Percentiles rank a stretch among this genome's conserved stretches.
phyloP scores from a whole-genome alignment of 2,888 invertebrate genomes.

The Mythimna vitellina region DNA sequence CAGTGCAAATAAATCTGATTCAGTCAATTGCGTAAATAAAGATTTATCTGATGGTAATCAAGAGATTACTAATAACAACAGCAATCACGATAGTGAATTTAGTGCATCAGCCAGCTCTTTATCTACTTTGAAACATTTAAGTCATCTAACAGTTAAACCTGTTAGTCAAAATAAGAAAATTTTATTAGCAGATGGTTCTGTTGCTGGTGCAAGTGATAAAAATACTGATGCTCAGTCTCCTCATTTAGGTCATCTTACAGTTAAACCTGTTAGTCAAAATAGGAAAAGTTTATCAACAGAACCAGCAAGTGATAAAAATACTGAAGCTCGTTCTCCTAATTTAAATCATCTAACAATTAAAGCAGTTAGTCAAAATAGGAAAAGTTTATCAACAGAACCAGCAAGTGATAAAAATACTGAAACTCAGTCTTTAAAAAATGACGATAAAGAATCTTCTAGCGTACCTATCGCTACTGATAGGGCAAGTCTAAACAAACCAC shows the following conservation, averaged over 20 bases:
- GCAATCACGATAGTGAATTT: constrained; percentile 1
- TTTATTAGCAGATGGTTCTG: constrained; percentile 21
- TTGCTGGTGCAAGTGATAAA: constrained; percentile 4
- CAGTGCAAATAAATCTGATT: constrained; percentile 17
- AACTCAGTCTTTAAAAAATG: constrained; percentile 12
- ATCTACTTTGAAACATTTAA: constrained; percentile 77
- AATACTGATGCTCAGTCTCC: constrained; percentile 11
- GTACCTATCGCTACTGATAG: constrained; percentile 23
- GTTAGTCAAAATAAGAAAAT: constrained; percentile 64
- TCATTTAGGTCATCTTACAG: constrained; percentile 77
- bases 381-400: no score
- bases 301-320: constrained; percentile 12
- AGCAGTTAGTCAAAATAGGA: no score
- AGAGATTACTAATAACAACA: constrained; percentile 26
- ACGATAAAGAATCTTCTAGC: constrained; percentile 20
- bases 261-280: constrained; percentile 74
- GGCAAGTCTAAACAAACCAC: constrained; percentile 18
- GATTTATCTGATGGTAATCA: constrained; percentile 14
- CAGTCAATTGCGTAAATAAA: constrained; percentile 10
- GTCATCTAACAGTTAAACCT: constrained; percentile 80
- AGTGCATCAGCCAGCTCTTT: constrained; percentile 62
- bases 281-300: constrained; percentile 50
- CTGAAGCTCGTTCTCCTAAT: constrained; percentile 4
- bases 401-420: constrained; percentile 21
- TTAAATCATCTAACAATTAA: no score